Evolutionary conservation across 2,797 vertebrate genomes (phyloP).

Genomic region (Synaphobranchus kaupii): DNA sequence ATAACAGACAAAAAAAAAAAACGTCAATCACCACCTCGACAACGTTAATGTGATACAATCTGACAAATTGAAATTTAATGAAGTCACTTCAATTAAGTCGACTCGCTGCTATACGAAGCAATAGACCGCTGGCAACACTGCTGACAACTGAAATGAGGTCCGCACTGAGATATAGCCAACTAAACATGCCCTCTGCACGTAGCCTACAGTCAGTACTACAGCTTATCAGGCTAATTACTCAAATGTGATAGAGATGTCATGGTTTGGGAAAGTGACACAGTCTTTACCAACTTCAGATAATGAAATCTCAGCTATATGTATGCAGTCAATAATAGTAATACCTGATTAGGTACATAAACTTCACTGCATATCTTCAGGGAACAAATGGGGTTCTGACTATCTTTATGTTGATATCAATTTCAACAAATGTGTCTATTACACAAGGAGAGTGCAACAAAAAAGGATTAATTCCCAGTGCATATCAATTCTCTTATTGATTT

Average conservation of each 20-base stretch:
- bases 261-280: neutral
- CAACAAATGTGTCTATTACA: neutral
- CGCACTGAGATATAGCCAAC: neutral
- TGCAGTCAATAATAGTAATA: neutral
- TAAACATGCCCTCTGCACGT: neutral
- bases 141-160: neutral
- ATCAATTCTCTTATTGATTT: neutral
- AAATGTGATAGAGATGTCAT: neutral
- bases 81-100: neutral
- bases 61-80: neutral
- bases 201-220: neutral
- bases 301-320: neutral
- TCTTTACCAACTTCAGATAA: neutral
- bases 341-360: neutral
- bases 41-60: neutral
- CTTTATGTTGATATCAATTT: neutral
- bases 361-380: neutral
- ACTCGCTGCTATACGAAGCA: neutral
- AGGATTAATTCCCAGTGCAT: neutral
- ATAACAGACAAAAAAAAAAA: neutral
- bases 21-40: neutral
- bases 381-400: neutral
- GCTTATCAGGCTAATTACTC: neutral
- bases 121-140: neutral
- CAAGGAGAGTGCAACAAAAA: neutral